Conservation (phyloP, 2,797 vertebrate species). For the Scarus forsteni region DNA sequence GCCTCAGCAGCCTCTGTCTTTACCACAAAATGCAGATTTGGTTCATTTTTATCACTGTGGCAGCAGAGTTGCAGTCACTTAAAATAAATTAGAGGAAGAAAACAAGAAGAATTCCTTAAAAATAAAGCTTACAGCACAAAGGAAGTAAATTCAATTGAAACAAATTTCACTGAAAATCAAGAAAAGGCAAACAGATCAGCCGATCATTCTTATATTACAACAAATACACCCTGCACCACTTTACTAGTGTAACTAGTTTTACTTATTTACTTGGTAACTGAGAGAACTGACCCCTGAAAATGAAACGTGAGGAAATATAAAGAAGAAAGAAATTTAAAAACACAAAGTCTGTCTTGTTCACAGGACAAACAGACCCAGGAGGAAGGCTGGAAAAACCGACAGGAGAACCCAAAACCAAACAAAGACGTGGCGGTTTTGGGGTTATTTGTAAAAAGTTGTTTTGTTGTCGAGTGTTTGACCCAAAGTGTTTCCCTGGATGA, state of each 20-base stretch:
- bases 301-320: slow-evolving; percentile 4
- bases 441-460: no score
- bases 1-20: slow-evolving; percentile 41
- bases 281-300: background rate
- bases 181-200: slow-evolving; percentile 27
- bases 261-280: background rate
- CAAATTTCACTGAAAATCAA: slow-evolving; percentile 33
- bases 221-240: background rate
- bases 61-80: background rate
- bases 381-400: slow-evolving; percentile 5
- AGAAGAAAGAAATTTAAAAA: slow-evolving; percentile 14
- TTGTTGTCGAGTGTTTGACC: no score
- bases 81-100: background rate
- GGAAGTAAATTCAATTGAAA: slow-evolving; percentile 53
- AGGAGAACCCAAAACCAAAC: background rate
- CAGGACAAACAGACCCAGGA: slow-evolving; percentile 1
- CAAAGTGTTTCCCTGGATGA: no score
- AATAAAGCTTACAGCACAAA: slow-evolving; percentile 54
- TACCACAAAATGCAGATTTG: background rate
- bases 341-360: background rate
- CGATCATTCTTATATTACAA: slow-evolving; percentile 23
- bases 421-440: no score
- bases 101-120: slow-evolving; percentile 3
- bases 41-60: background rate
- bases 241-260: slow-evolving; percentile 21